phyloP scores from a whole-genome alignment of 2,888 invertebrate genomes.

The Creontiades dilutus region DNA sequence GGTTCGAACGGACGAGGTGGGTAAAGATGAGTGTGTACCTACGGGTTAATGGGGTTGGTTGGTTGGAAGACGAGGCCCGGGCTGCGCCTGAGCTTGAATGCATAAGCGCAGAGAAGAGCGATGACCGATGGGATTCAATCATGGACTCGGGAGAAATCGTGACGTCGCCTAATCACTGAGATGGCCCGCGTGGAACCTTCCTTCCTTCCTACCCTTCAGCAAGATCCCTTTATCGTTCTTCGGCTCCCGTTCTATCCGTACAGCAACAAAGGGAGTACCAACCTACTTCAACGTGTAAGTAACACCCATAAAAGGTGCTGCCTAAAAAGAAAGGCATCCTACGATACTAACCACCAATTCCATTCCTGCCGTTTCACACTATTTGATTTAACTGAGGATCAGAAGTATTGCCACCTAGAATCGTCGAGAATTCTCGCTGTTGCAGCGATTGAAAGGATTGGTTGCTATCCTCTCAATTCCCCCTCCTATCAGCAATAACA shows the following conservation, averaged over 20 bases:
- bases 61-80: not conserved
- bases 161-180: constrained; percentile 36
- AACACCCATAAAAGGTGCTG: too few species aligned
- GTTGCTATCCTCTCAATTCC: too few species aligned
- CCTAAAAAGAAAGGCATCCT: too few species aligned
- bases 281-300: too few species aligned
- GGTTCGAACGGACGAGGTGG: not conserved
- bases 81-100: constrained; percentile 1
- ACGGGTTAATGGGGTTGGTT: constrained; percentile 2
- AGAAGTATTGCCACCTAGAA: too few species aligned
- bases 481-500: too few species aligned
- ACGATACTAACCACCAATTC: too few species aligned
- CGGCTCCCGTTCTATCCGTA: not conserved
- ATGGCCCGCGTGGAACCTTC: constrained; percentile 32
- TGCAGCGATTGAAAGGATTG: too few species aligned
- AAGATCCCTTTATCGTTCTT: not conserved
- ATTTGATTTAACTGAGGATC: too few species aligned
- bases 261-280: not conserved
- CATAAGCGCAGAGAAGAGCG: constrained; percentile 36
- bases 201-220: constrained; percentile 16
- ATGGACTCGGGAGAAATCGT: constrained; percentile 26
- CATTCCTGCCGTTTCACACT: too few species aligned
- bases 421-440: too few species aligned
- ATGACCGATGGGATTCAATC: constrained; percentile 33
- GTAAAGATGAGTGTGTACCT: not conserved